Base-by-base conservation (phyloP, 2,797 vertebrate species). In the Alca torda region DNA sequence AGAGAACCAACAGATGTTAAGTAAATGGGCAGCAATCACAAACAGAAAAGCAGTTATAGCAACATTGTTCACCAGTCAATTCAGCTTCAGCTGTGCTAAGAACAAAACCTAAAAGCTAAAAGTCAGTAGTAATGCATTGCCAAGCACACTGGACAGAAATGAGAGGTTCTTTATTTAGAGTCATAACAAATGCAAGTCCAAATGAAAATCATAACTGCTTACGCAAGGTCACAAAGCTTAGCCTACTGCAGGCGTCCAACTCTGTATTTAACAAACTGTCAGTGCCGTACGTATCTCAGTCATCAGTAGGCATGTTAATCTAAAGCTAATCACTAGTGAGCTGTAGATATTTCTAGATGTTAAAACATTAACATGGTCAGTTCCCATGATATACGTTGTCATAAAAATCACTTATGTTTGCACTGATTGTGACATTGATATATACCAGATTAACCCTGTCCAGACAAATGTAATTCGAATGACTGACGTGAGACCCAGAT, bases 281-380 rank as follows among this genome's bases (percentile, higher is more conserved):
- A n/a, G 39, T 51, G 70, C 37, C 4, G 0, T 24, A 50, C 0
- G 0, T 13, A 16, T 28, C 18, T 69, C 63, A 23, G 64, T 23
- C 45, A 70, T 59, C 17, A 20, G 50, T 4, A n/a, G 30, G 30
- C 33, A 39, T 12, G 13, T 35, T 57, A 64, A 51, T 53, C 37
- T 64, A 33, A 53, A 54, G 41, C 25, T 61, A 54, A 53, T 67
- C 33, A 17, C 35, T 30, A 56, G 31, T 33, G 21, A 84, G 35
- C 43, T 82, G 43, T 31, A 51, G 57, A 17, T 76, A 30, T 39
- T 81, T 76, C 50, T 45, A 53, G 39, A 35, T 39, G 30, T 64
- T 53, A 51, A 61, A 81, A 87, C 28, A 57, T 35, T 16, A 37
- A 45, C 11, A 19, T 15, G 61, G 19, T 25, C 28, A 39, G 50